phyloP scores from a whole-genome alignment of 2,888 invertebrate genomes.

The Schizotus pectinicornis region DNA sequence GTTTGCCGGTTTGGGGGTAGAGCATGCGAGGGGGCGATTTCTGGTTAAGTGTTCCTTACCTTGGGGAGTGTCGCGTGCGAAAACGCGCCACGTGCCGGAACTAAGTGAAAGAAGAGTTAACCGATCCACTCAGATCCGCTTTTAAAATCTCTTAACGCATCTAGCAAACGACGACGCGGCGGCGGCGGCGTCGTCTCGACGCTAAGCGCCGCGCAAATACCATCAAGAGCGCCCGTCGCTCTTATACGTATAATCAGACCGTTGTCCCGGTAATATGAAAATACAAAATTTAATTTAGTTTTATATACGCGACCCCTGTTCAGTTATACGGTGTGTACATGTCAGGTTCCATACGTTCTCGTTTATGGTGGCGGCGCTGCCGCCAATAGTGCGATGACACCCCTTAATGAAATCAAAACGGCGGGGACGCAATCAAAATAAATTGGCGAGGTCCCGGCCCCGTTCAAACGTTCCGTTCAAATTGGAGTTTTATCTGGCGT shows the following conservation, averaged over 20 bases:
- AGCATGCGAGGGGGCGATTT: not conserved
- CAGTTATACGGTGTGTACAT: conserved; percentile 43
- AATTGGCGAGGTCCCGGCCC: conserved; percentile 45
- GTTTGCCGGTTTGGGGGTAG: too few relatives aligned
- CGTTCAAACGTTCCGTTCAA: conserved; percentile 47
- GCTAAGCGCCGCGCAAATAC: conserved; percentile 32
- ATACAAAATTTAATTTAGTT: conserved; percentile 56
- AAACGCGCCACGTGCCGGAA: conserved; percentile 4
- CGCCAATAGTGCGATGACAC: conserved; percentile 52
- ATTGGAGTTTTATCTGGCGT: conserved; percentile 47
- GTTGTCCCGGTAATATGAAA: conserved; percentile 46
- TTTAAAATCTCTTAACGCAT: conserved; percentile 39
- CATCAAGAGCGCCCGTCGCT: conserved; percentile 28
- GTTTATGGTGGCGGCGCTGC: conserved; percentile 42
- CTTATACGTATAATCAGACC: conserved; percentile 31
- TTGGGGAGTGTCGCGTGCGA: conserved; percentile 4
- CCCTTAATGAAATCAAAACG: conserved; percentile 57
- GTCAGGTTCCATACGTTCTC: conserved; percentile 52
- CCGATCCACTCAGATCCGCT: conserved; percentile 35
- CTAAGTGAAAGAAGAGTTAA: conserved; percentile 25
- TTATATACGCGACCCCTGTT: conserved; percentile 49
- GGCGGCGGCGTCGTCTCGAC: conserved; percentile 20
- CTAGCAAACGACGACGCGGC: conserved; percentile 26
- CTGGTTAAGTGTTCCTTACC: not conserved
- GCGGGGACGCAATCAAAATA: conserved; percentile 55